Evolutionary conservation across 2,113 vertebrate species (phyloP).

Genomic region (Dryoscopus gambensis): DNA sequence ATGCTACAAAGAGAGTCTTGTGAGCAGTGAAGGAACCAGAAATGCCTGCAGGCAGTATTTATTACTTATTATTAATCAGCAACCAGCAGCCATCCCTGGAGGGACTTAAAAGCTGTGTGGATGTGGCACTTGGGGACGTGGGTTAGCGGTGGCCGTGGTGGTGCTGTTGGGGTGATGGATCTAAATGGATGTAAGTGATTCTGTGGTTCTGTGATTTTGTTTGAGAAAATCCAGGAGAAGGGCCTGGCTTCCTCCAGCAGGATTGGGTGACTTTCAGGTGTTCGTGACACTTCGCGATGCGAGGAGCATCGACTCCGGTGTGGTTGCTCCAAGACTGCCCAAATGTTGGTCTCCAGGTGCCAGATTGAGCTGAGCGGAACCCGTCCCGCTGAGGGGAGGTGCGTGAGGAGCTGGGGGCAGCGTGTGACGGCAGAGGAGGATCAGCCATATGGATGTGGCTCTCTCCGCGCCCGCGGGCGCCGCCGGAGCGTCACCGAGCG

Average conservation of each 20-base stretch:
- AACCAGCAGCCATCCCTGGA: background rate
- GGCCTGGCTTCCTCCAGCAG: background rate
- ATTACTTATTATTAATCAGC: background rate
- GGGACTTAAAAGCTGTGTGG: background rate
- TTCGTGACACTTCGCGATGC: background rate
- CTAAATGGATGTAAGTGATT: too few relatives aligned
- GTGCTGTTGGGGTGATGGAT: background rate
- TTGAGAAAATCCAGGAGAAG: background rate
- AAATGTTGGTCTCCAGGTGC: background rate
- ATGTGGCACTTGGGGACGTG: background rate
- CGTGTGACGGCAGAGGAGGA: background rate
- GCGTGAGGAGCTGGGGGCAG: background rate
- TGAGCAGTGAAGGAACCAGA: background rate
- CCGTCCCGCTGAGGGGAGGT: background rate
- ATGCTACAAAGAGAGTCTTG: background rate
- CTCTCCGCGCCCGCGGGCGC: conserved; percentile 59
- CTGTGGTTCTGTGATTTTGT: background rate
- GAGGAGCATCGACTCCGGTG: too few relatives aligned
- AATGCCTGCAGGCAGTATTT: background rate
- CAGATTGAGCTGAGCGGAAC: background rate
- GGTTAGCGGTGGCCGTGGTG: background rate
- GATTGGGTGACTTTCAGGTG: accelerated
- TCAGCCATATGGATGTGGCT: conserved; percentile 72
- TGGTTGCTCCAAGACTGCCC: background rate
- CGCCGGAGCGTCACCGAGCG: background rate